phyloP scores from a whole-genome alignment of 2,113 vertebrate genomes.

The rabbit (Oryctolagus cuniculus) region mOryCun1.1 NC_091432.1:203236501-203237000 shows the following conservation, averaged over 20 bases:
- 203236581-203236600: background rate
- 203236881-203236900: too few species aligned
- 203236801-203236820: background rate
- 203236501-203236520: background rate
- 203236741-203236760: too few species aligned
- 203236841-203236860: too few species aligned
- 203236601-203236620: background rate
- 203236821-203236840: too few species aligned
- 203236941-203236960: too few species aligned
- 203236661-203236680: background rate
- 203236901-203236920: too few species aligned
- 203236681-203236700: background rate
- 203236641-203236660: background rate
- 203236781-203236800: background rate
- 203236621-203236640: background rate
- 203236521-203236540: slow-evolving; percentile 16
- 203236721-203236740: background rate
- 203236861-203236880: too few species aligned
- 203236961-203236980: too few species aligned
- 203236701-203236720: background rate
- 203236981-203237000: too few species aligned
- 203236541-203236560: background rate
- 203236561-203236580: background rate
- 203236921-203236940: too few species aligned
- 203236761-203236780: background rate